Evolutionary conservation across 2,797 vertebrate species (phyloP), one percentile per base, ranked within the genome.

Genomic region (Enteromius radiatus): DNA sequence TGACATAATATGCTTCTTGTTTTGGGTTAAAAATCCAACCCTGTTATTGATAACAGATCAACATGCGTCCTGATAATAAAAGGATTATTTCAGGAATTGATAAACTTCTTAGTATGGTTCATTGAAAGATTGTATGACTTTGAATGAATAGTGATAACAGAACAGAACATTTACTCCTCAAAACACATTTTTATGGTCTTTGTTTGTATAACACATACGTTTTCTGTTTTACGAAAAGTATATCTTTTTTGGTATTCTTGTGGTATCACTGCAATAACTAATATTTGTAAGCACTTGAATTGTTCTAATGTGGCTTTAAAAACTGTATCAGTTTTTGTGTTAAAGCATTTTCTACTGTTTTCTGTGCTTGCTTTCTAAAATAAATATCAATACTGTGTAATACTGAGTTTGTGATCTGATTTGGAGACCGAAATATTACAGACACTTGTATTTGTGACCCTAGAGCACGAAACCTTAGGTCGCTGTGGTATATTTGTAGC

Each of bases 201-300:
- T 90, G 80, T 92, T 94, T 94, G 91, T 94, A 93, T 89, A 76
- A 84, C 83, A 88, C 92, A 91, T 94, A 92, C 90, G 88, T 92
- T 93, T 31, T 93, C 91, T 90, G 76, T 85, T 86, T 81, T 52
- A 80, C 71, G 80, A 84, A 49, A 63, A 81, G 89, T 90, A 87
- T 89, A 92, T 91, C 87, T 92, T 92, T 76, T 93, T 91, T 92
- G 92, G 92, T 94, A 93, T 93, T 92, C 90, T 85, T 87, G 92
- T 94, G 91, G 88, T 94, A 88, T 93, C 87, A 91, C 91, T 94
- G 93, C 94, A 96, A 95, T 95, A 94, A 95, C 90, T 86, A 89
- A 92, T 92, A 92, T 94, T 95, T 95, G 91, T 94, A 95, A 93
- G 86, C 71, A 88, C 90, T 91, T 91, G 86, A 89, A 90, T 93